Evolutionary conservation across 2,888 invertebrate species (phyloP), one percentile per base, ranked within the genome.

Genomic region (Aricia artaxerxes): DNA sequence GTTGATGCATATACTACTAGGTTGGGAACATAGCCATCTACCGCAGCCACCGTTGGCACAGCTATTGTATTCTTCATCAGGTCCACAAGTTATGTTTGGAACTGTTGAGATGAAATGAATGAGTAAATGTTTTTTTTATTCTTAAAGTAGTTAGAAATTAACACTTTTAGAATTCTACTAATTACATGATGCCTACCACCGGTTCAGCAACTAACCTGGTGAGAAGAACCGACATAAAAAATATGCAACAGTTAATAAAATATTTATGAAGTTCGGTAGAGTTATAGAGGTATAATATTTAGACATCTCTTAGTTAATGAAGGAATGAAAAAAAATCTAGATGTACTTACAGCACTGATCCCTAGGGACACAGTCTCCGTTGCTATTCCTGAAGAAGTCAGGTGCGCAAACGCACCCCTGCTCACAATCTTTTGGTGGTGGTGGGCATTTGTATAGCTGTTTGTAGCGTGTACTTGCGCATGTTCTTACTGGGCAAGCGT

Each of bases 41-140:
- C 83, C 83, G 79, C 88, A 88, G 38, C 87, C 87, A 7, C 86
- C 86, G 72, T 87, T 87, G 0, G 82, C 83, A 38, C 87, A 88
- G 1, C 78, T 57, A 49, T 82, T 79, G 44, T 80, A 84, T 6
- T 84, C 83, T 82, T 87, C 87, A 72, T 87, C 82, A 35, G 78
- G 73, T 6, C 81, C 61, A 60, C 81, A 81, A 38, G 31, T n/a
- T 9, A 60, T 57, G 1, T 38, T 60, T 16, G 72, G 49, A 44
- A 44, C 53, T 72, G 72, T 72, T 44, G 7, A 44, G 2, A 44
- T 2, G 44, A 44, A 44, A 44, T 44, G 40, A 44, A 44, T 0
- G 40, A 44, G 40, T 44, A 44, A 44, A 44, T 7, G 40, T 40
- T 3, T 40, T 40, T 40, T 40, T 40, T 40, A 40, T 40, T 40